These are phyloP conservation scores for Hybos culiciformis DNA, from an alignment of 2,888 invertebrate species.

Conservation along the genomic window DNA sequence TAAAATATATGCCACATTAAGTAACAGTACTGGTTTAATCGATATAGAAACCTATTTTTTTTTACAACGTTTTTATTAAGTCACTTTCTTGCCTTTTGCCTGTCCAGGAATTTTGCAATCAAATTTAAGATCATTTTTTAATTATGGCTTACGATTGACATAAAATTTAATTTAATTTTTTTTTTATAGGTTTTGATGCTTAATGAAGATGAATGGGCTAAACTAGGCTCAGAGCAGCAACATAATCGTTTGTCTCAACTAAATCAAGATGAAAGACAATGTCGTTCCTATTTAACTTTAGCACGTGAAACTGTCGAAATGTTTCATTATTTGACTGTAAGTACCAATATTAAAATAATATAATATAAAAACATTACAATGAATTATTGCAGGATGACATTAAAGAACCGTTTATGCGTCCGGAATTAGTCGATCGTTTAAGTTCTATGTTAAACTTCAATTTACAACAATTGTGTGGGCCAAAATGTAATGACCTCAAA, in stretches of 20 bases:
- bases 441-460: constrained; percentile 99
- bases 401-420: constrained; percentile 84
- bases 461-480: constrained; percentile 88
- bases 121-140: no score
- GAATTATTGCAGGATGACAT: constrained; percentile 49
- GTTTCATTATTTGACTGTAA: constrained; percentile 85
- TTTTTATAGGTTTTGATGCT: constrained; percentile 43
- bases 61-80: no score
- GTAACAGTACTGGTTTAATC: no score
- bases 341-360: constrained; percentile 2
- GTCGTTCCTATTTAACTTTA: constrained; percentile 78
- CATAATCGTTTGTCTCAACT: constrained; percentile 66
- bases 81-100: no score
- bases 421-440: constrained; percentile 83
- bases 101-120: no score
- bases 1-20: no score
- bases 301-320: constrained; percentile 94
- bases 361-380: not conserved
- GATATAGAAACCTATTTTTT: no score
- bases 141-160: no score
- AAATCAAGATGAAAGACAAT: constrained; percentile 72
- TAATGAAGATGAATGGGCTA: constrained; percentile 52
- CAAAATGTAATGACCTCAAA: constrained; percentile 87
- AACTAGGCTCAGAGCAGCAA: constrained; percentile 51
- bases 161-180: not conserved